These are phyloP conservation scores for Pelecanoides urinatrix DNA, from an alignment of 2,113 vertebrate genomes.

Conservation along the genomic window DNA sequence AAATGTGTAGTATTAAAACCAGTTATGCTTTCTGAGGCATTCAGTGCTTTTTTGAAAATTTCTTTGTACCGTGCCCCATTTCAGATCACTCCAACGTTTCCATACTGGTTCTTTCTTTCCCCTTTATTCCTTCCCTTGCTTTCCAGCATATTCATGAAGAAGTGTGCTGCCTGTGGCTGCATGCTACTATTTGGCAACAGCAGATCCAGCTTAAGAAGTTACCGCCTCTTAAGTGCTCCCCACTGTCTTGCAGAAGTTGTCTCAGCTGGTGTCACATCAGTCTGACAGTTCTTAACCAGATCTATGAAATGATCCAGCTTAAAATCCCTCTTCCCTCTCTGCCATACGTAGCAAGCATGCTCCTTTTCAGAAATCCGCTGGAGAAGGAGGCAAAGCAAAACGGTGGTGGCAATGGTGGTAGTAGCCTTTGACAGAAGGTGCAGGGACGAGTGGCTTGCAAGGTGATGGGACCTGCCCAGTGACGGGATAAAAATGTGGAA, in stretches of 20 bases:
- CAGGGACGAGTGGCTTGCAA: background rate
- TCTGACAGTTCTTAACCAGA: background rate
- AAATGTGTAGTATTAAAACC: background rate
- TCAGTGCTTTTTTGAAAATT: background rate
- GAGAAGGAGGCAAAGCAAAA: background rate
- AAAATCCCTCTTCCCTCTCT: background rate
- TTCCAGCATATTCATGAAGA: background rate
- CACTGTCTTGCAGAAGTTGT: background rate
- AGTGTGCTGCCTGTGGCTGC: background rate
- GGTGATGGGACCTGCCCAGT: background rate
- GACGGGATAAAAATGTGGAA: background rate
- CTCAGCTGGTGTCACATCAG: background rate
- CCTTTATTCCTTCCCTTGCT: background rate
- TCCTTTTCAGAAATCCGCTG: background rate
- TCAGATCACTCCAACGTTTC: background rate
- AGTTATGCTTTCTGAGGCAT: background rate
- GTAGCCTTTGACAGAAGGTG: background rate
- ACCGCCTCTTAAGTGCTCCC: background rate
- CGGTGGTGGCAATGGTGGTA: background rate
- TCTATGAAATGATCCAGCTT: background rate
- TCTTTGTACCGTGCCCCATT: background rate
- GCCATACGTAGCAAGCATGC: background rate
- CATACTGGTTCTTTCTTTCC: background rate
- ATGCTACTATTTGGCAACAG: background rate
- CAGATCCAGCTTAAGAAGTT: background rate